phyloP scores from a whole-genome alignment of 2,113 vertebrate genomes.

The Ivindomyrus marchei region DNA sequence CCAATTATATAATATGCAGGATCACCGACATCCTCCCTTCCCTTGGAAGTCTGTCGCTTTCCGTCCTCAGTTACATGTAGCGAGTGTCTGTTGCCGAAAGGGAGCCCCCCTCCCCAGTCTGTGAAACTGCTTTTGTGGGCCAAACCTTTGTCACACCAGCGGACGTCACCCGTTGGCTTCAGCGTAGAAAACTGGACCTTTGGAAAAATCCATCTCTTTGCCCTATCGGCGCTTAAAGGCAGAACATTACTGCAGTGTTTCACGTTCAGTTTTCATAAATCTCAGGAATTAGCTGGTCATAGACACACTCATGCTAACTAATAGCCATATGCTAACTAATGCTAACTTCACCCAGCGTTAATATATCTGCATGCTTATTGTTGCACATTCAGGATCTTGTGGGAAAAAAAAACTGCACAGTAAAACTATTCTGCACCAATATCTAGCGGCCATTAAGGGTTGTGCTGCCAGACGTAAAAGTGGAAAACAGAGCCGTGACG shows the following conservation, averaged over 20 bases:
- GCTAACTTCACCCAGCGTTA: background rate
- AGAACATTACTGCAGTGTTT: background rate
- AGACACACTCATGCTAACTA: background rate
- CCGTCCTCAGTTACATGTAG: background rate
- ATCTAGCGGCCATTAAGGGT: background rate
- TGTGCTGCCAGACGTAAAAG: background rate
- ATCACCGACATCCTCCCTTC: background rate
- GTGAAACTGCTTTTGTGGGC: background rate
- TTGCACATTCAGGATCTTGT: background rate
- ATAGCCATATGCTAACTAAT: background rate
- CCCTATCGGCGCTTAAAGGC: background rate
- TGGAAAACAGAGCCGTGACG: background rate
- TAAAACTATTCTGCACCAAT: background rate
- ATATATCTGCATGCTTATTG: background rate
- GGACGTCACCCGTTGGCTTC: background rate
- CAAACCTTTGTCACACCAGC: background rate
- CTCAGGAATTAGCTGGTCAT: background rate
- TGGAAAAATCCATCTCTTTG: background rate
- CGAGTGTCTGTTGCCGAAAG: background rate
- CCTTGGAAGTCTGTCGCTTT: background rate
- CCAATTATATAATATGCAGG: background rate
- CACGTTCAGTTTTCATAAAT: background rate
- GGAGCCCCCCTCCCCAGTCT: background rate
- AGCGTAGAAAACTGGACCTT: background rate
- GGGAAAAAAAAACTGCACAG: background rate